These are phyloP conservation scores for Ochotona princeps DNA, from an alignment of 2,113 vertebrate genomes.

Conservation along the genomic window DNA sequence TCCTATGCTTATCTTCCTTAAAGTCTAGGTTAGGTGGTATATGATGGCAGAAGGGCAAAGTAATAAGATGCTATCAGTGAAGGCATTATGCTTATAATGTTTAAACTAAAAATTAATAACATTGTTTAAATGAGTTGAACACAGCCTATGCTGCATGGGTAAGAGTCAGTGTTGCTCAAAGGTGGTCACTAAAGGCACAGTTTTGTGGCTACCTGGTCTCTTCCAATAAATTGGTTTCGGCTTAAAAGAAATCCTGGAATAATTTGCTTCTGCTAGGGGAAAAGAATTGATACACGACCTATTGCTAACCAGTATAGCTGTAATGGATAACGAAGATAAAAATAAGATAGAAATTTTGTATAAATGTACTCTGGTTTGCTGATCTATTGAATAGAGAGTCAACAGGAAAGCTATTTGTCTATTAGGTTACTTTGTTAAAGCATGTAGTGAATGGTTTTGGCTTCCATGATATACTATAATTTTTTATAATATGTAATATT, in stretches of 20 bases:
- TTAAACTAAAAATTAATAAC: not conserved
- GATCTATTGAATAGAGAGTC: not conserved
- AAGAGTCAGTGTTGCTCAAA: not conserved
- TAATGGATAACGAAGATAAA: not conserved
- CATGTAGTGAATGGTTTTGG: not conserved
- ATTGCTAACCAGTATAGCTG: not conserved
- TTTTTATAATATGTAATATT: not conserved
- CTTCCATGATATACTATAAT: not conserved
- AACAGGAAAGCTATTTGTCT: not conserved
- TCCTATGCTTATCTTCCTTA: not conserved
- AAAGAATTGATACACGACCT: not conserved
- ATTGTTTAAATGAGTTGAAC: not conserved
- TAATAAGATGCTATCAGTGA: not conserved
- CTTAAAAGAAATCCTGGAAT: not conserved
- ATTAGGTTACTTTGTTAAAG: not conserved
- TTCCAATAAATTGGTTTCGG: not conserved
- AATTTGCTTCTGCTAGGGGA: not conserved
- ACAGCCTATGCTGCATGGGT: not conserved
- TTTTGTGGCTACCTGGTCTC: not conserved
- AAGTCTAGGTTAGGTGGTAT: not conserved
- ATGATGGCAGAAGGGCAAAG: accelerated
- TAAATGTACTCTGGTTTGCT: not conserved
- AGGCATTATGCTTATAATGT: not conserved
- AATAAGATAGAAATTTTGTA: not conserved
- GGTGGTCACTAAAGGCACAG: not conserved